Evolutionary conservation across 1,140 invertebrate genomes (phyloP), one percentile per base, ranked within the genome.

Genomic region (Contarinia nasturtii): DNA sequence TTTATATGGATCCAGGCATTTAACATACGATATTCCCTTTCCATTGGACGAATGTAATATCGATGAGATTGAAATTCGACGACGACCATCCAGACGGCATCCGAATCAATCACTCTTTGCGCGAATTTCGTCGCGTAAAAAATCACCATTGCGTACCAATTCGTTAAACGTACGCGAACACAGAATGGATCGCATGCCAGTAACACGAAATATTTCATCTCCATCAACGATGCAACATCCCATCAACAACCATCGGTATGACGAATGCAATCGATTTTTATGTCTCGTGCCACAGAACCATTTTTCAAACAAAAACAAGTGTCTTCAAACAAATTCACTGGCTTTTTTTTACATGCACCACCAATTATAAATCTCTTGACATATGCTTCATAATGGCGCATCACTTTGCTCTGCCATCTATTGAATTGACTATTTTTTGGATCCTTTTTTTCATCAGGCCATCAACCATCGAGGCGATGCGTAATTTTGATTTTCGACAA

Each of bases 41-140:
- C 71, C 75, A 2, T 71, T 68, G 8, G 75, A 78, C 47, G 75
- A 77, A 51, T 76, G 72, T 51, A 67, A 67, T 34, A 58, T 52
- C 3, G 61, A 63, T 15, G 58, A 58, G 48, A 57, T 63, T 0
- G 55, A 60, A 11, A 51, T 63, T 52, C 51, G 58, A 4, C 57
- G 59, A n/a, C 54, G 59, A 37, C 17, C 33, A 17, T 37, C 33
- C 8, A 46, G 37, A 36, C 21, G 46, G 27, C 19, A 27, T 17
- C 22, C 20, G 15, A 8, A 42, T 44, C 19, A 17, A 37, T 44
- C 34, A 21, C n/a, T 40, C 15, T 40, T 21, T 17, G 14, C 20
- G 5, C 14, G 22, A 45, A 22, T 45, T n/a, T n/a, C n/a, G 11
- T 17, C 21, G 4, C 12, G 7, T 21, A 27, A 27, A 12, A 36